Evolutionary conservation across 1,140 invertebrate genomes (phyloP).

Genomic region (Drosophila miranda): DNA sequence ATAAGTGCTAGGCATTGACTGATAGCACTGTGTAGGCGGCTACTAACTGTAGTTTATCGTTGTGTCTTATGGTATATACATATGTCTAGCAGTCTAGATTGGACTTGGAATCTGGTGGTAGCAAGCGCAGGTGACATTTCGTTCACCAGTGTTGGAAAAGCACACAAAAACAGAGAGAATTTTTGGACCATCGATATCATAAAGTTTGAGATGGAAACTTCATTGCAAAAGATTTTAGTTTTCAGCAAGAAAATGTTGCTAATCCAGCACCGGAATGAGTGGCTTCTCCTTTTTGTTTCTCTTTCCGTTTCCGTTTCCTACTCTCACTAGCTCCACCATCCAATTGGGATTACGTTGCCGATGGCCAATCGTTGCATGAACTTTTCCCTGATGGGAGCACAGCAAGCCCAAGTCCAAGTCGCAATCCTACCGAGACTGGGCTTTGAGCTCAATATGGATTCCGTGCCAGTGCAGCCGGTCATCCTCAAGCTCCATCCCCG

Average conservation of each 20-base stretch:
- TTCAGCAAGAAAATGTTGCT: constrained; percentile 10
- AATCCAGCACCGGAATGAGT: background rate
- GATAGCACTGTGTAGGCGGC: too few relatives aligned
- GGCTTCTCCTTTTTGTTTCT: too few relatives aligned
- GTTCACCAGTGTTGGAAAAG: too few relatives aligned
- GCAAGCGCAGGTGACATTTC: too few relatives aligned
- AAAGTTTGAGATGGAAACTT: constrained; percentile 29
- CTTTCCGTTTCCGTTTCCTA: background rate
- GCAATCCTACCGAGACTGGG: background rate
- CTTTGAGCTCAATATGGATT: constrained; percentile 1
- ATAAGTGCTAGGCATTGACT: too few relatives aligned
- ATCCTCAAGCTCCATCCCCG: background rate
- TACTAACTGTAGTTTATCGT: too few relatives aligned
- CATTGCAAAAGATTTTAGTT: constrained; percentile 35
- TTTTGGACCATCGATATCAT: constrained; percentile 19
- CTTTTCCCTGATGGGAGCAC: constrained; percentile 13
- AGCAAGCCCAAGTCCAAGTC: background rate
- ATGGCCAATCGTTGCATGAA: constrained; percentile 36
- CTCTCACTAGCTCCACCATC: background rate
- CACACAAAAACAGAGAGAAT: too few relatives aligned
- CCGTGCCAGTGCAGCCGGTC: background rate
- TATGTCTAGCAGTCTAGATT: too few relatives aligned
- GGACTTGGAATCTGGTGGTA: too few relatives aligned
- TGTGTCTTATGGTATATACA: too few relatives aligned
- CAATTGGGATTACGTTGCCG: constrained; percentile 2